Percentiles rank a stretch among this genome's conserved stretches.
Conservation (phyloP, 2,888 invertebrate genomes). For the Trichogramma dendrolimi region DNA sequence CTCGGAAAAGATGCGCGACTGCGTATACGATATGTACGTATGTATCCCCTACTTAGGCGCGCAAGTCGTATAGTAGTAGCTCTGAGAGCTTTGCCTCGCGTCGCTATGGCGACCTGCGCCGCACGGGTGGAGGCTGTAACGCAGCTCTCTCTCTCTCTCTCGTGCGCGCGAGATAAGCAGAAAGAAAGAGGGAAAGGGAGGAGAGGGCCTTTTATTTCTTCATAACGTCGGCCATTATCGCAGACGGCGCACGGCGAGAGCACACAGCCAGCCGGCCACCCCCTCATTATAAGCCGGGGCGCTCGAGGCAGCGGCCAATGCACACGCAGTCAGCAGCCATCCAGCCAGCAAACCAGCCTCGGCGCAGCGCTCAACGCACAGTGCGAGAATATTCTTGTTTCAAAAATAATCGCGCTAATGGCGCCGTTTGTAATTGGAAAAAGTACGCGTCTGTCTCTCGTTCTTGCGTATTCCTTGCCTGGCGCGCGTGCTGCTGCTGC, state of each 20-base stretch:
- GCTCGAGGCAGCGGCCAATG: neutral
- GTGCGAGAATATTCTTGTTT: conserved; percentile 46
- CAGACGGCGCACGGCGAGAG: conserved; percentile 26
- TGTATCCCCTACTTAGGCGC: too few relatives aligned
- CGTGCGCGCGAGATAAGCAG: conserved; percentile 19
- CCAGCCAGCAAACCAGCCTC: neutral
- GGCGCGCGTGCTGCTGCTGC: too few relatives aligned
- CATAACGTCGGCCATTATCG: conserved; percentile 52
- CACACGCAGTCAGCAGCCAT: too few relatives aligned
- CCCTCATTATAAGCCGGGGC: conserved; percentile 43
- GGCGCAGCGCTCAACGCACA: conserved; percentile 24
- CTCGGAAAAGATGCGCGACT: too few relatives aligned
- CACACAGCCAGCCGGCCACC: conserved; percentile 25
- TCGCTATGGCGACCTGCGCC: too few relatives aligned
- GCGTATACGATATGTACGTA: too few relatives aligned
- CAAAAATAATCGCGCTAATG: conserved; percentile 45
- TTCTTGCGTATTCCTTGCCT: conserved; percentile 16
- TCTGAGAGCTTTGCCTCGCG: too few relatives aligned
- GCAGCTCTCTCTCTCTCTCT: too few relatives aligned
- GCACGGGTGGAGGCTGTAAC: too few relatives aligned
- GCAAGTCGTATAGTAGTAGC: too few relatives aligned
- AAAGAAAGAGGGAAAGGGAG: conserved; percentile 9
- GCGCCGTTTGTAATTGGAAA: conserved; percentile 47
- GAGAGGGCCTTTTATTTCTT: conserved; percentile 49
- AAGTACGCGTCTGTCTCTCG: conserved; percentile 32